phyloP scores from a whole-genome alignment of 2,797 vertebrate genomes.

The Acomys russatus region DNA sequence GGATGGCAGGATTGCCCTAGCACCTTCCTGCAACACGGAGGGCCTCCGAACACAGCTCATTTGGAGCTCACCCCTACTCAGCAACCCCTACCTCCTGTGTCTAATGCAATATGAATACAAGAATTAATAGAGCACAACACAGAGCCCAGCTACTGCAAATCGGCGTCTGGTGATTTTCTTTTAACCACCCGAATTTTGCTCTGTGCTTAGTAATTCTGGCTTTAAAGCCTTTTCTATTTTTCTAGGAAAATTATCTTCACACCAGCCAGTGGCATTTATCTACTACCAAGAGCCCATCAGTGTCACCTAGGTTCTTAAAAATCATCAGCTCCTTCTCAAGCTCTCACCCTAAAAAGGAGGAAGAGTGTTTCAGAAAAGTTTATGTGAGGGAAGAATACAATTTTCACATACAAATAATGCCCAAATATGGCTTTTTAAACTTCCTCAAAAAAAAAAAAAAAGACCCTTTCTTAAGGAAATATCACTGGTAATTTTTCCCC shows the following conservation, averaged over 20 bases:
- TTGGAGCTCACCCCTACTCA: neutral
- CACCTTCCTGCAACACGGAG: neutral
- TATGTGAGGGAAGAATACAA: constrained; percentile 47
- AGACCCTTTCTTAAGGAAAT: constrained; percentile 27
- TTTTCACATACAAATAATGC: constrained; percentile 64
- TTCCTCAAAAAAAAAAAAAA: constrained; percentile 51
- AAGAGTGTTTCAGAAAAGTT: constrained; percentile 66
- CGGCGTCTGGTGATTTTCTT: neutral
- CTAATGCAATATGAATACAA: neutral
- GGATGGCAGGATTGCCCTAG: neutral
- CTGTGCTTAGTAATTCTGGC: constrained; percentile 46
- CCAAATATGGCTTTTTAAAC: constrained; percentile 56
- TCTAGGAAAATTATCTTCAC: constrained; percentile 62
- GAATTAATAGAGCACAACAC: neutral
- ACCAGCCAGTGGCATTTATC: constrained; percentile 65
- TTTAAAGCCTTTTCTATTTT: constrained; percentile 55
- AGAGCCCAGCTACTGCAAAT: neutral
- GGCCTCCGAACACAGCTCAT: neutral
- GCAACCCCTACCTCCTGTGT: neutral
- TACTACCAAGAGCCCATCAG: constrained; percentile 65
- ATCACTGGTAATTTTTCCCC: constrained; percentile 39
- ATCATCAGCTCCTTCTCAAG: constrained; percentile 55
- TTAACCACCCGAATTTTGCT: constrained; percentile 64
- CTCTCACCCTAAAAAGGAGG: neutral
- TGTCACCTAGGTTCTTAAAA: constrained; percentile 72